Conservation (phyloP, 2,888 invertebrate genomes). For the Bellardia pandia region DNA sequence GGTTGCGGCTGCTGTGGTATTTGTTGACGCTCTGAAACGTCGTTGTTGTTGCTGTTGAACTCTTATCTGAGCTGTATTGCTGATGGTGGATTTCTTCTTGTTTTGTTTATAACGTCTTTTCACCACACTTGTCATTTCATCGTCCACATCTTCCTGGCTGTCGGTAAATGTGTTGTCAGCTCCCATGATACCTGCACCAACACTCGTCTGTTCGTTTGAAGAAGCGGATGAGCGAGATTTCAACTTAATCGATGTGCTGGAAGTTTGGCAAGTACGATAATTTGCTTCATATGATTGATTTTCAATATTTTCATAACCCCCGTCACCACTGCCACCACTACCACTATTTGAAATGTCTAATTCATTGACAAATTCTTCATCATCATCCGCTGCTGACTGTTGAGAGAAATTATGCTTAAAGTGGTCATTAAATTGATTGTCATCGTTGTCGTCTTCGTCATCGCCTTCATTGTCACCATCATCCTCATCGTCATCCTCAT, state of each 20-base stretch:
- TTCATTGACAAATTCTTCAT: conserved; percentile 77
- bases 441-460: conserved; percentile 73
- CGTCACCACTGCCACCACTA: conserved; percentile 68
- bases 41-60: conserved; percentile 80
- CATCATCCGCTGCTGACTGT: conserved; percentile 14
- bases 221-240: conserved; percentile 51
- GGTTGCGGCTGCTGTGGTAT: conserved; percentile 29
- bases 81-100: conserved; percentile 77
- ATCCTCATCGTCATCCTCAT: conserved; percentile 77
- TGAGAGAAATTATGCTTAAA: conserved; percentile 35
- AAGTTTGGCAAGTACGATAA: conserved; percentile 46
- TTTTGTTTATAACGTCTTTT: conserved; percentile 82
- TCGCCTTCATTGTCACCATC: conserved; percentile 78
- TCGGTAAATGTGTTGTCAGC: conserved; percentile 75
- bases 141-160: conserved; percentile 77
- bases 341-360: conserved; percentile 77
- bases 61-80: conserved; percentile 70
- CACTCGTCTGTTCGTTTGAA: conserved; percentile 29
- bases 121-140: conserved; percentile 77
- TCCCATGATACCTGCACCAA: conserved; percentile 48
- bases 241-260: conserved; percentile 32
- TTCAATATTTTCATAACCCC: conserved; percentile 67
- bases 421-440: conserved; percentile 53
- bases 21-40: conserved; percentile 76
- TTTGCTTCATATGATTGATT: conserved; percentile 67